Conservation (phyloP, 2,797 vertebrate genomes). For the Catharus ustulatus region DNA sequence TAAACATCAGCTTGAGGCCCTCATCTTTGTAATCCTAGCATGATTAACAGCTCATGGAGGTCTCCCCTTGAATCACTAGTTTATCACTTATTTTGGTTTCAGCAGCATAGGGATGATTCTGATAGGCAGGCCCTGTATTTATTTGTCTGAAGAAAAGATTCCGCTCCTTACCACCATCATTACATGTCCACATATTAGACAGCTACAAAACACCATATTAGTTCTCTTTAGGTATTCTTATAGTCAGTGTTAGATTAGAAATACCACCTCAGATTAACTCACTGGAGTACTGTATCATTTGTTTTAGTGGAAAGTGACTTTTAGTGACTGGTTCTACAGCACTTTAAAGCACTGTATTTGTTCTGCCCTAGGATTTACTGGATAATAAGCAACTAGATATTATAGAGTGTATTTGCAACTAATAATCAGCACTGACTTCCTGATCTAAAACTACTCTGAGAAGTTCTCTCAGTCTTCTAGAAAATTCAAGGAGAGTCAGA, state of each 20-base stretch:
- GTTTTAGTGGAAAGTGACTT: background rate
- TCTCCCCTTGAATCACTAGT: background rate
- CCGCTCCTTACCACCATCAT: background rate
- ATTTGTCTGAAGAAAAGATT: background rate
- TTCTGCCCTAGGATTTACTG: background rate
- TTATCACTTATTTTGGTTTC: background rate
- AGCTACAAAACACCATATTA: background rate
- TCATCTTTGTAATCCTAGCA: background rate
- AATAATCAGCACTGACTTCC: background rate
- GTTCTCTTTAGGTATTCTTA: background rate
- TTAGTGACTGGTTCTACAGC: background rate
- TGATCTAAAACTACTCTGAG: background rate
- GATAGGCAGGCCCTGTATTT: background rate
- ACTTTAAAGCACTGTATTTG: background rate
- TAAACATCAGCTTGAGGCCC: background rate
- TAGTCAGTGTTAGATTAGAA: background rate
- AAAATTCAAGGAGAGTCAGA: background rate
- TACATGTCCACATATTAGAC: background rate
- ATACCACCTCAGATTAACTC: background rate
- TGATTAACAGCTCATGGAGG: background rate
- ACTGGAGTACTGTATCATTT: background rate
- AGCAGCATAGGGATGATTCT: background rate
- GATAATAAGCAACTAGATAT: background rate
- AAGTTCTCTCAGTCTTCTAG: background rate
- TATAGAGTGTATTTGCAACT: background rate